These are phyloP conservation scores for Campoplex capitator DNA, from an alignment of 2,888 invertebrate genomes.

Conservation along the genomic window DNA sequence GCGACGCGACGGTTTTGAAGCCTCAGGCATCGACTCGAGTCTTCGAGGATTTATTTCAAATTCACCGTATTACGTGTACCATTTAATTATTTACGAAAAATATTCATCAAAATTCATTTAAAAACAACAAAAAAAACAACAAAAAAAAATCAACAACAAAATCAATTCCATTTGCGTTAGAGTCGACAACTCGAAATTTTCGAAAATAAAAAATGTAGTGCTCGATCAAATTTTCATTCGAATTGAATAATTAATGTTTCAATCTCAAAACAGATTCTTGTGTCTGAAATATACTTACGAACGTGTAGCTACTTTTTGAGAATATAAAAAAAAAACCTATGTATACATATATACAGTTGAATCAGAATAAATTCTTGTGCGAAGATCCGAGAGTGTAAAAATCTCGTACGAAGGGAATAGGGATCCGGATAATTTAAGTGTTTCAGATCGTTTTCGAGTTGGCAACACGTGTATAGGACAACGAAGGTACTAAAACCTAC, in stretches of 20 bases:
- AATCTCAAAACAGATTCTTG: too few relatives aligned
- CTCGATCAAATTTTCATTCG: background rate
- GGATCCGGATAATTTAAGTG: slow-evolving; percentile 17
- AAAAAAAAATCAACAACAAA: too few relatives aligned
- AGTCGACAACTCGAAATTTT: background rate
- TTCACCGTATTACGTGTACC: background rate
- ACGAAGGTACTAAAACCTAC: slow-evolving; percentile 46
- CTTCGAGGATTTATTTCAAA: slow-evolving; percentile 30
- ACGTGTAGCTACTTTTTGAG: background rate
- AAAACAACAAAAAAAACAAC: background rate
- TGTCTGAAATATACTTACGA: background rate
- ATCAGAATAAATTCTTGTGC: slow-evolving; percentile 9
- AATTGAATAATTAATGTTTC: background rate
- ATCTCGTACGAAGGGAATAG: slow-evolving; percentile 12
- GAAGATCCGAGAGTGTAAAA: background rate
- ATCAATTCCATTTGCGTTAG: background rate
- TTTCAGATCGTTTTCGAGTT: slow-evolving; percentile 50
- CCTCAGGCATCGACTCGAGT: slow-evolving; percentile 16
- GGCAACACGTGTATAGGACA: slow-evolving; percentile 36
- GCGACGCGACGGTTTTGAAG: slow-evolving; percentile 23
- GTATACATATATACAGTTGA: background rate
- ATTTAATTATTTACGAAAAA: slow-evolving; percentile 12
- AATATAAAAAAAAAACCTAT: background rate
- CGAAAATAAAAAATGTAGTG: background rate
- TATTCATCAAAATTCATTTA: background rate